These are phyloP conservation scores for Thalpophila matura DNA, from an alignment of 2,888 invertebrate species.

Conservation along the genomic window DNA sequence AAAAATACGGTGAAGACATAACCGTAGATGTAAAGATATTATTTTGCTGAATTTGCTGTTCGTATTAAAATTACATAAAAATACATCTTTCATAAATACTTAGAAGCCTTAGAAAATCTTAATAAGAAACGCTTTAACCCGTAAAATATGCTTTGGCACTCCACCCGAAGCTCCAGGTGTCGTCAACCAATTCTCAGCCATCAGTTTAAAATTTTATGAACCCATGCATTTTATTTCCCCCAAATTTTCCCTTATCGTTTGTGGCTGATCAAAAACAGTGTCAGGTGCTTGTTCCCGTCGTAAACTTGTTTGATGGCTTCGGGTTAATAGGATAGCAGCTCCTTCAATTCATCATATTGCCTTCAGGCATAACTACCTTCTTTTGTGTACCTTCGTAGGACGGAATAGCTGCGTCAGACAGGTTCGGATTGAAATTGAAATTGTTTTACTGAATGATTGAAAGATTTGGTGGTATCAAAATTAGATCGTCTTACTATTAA, in stretches of 20 bases:
- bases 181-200: neutral
- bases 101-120: too few species aligned
- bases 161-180: conserved; percentile 11
- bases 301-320: conserved; percentile 52
- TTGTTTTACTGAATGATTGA: neutral
- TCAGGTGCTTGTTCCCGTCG: conserved; percentile 43
- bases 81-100: neutral
- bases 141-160: too few species aligned
- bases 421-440: conserved; percentile 9
- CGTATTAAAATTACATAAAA: too few species aligned
- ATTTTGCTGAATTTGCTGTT: too few species aligned
- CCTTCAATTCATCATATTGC: conserved; percentile 53
- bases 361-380: conserved; percentile 31
- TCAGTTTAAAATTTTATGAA: conserved; percentile 23
- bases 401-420: conserved; percentile 12
- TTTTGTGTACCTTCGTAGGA: conserved; percentile 32
- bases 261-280: conserved; percentile 42
- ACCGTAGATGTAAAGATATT: too few species aligned
- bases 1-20: neutral
- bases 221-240: conserved; percentile 13
- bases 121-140: too few species aligned
- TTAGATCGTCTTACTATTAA: neutral
- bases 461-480: neutral
- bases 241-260: conserved; percentile 10
- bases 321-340: conserved; percentile 51